phyloP scores from a whole-genome alignment of 92 coral and sea anemone species.

The Virgularia gustaviana region DNA sequence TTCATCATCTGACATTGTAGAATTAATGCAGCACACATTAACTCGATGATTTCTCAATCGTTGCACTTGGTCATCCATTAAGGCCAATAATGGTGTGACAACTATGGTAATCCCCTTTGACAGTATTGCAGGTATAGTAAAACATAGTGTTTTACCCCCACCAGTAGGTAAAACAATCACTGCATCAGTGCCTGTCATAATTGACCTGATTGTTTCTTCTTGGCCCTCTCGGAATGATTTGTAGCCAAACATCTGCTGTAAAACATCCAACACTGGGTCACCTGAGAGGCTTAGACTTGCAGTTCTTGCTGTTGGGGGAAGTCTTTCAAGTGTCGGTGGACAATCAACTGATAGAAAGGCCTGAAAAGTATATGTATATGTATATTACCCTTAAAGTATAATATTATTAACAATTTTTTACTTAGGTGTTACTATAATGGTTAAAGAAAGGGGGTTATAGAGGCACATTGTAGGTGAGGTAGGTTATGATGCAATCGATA shows the following conservation, averaged over 20 bases:
- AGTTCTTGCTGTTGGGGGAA: background rate
- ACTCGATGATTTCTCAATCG: background rate
- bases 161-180: slow-evolving; percentile 41
- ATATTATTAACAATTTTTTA: too few species aligned
- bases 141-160: slow-evolving; percentile 37
- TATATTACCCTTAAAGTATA: too few species aligned
- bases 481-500: too few species aligned
- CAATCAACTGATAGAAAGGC: background rate
- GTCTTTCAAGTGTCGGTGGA: background rate
- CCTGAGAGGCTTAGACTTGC: background rate
- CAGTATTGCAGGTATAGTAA: slow-evolving; percentile 24
- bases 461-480: too few species aligned
- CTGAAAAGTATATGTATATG: too few species aligned
- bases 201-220: background rate
- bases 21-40: background rate
- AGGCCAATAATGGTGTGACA: slow-evolving; percentile 4
- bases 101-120: slow-evolving; percentile 1
- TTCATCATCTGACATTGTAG: background rate
- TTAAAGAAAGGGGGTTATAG: too few species aligned
- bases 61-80: slow-evolving; percentile 24
- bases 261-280: background rate
- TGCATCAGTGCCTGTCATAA: slow-evolving; percentile 10
- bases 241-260: slow-evolving; percentile 9
- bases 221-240: slow-evolving; percentile 16
- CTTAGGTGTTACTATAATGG: too few species aligned